Conservation (phyloP, 2,113 vertebrate species). For the Pachypanchax playfairii region DNA sequence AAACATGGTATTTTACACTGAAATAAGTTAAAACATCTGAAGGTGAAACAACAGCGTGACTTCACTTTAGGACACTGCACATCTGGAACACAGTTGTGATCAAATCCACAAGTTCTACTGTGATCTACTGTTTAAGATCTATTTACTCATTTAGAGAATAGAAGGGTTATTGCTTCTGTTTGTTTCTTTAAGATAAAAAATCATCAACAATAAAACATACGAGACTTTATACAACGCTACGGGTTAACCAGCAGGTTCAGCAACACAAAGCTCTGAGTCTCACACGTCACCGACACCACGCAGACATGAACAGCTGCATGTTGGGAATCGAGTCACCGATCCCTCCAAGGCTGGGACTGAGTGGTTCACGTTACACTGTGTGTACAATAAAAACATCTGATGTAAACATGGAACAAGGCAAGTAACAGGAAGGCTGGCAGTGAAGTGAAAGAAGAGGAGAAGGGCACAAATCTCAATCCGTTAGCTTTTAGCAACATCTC, state of each 20-base stretch:
- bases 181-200: constrained; percentile 22
- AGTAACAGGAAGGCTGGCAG: constrained; percentile 40
- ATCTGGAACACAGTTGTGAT: constrained; percentile 24
- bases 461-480: background rate
- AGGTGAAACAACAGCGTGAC: constrained; percentile 43
- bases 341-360: constrained; percentile 14
- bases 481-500: constrained; percentile 1
- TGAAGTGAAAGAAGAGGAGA: constrained; percentile 31
- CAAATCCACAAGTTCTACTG: background rate
- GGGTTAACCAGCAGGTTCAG: constrained; percentile 27
- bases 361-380: background rate
- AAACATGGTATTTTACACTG: constrained; percentile 37
- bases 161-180: constrained; percentile 53
- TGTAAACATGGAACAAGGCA: constrained; percentile 59
- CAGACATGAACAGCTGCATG: constrained; percentile 1
- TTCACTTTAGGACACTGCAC: constrained; percentile 57
- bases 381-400: background rate
- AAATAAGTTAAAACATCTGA: constrained; percentile 45
- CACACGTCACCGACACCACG: background rate
- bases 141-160: background rate
- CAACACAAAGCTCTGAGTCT: constrained; percentile 6
- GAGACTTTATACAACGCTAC: constrained; percentile 10
- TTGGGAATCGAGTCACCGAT: background rate
- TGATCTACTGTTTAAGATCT: constrained; percentile 11
- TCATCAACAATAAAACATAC: constrained; percentile 5